Evolutionary conservation across 2,113 vertebrate species (phyloP).

Genomic region (Falcunculus frontatus): DNA sequence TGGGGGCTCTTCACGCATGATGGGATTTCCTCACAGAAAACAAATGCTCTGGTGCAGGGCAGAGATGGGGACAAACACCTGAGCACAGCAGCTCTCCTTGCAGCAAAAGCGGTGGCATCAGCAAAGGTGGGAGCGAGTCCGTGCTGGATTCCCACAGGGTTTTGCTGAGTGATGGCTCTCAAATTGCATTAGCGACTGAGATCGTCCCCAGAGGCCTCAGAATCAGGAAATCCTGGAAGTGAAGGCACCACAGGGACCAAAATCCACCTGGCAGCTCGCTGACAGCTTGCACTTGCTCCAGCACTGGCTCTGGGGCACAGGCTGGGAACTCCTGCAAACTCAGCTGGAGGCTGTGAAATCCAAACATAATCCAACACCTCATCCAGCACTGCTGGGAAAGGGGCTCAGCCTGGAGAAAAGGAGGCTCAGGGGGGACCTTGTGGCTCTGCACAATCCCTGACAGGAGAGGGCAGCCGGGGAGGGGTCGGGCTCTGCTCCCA

Average conservation of each 20-base stretch:
- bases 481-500: accelerated
- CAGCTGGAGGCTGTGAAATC: background rate
- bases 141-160: background rate
- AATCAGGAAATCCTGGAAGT: background rate
- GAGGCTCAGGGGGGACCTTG: background rate
- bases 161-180: background rate
- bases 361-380: background rate
- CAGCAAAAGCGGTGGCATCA: background rate
- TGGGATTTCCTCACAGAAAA: background rate
- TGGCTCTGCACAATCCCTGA: background rate
- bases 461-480: background rate
- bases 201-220: background rate
- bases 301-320: background rate
- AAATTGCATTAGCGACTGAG: background rate
- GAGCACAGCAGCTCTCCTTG: background rate
- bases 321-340: background rate
- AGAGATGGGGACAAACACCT: background rate
- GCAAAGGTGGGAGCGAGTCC: background rate
- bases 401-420: background rate
- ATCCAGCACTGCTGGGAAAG: background rate
- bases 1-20: accelerated
- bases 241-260: background rate
- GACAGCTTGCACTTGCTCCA: background rate
- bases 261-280: background rate
- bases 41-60: background rate